phyloP scores from a whole-genome alignment of 2,113 vertebrate species.

The Gnathonemus longibarbis region DNA sequence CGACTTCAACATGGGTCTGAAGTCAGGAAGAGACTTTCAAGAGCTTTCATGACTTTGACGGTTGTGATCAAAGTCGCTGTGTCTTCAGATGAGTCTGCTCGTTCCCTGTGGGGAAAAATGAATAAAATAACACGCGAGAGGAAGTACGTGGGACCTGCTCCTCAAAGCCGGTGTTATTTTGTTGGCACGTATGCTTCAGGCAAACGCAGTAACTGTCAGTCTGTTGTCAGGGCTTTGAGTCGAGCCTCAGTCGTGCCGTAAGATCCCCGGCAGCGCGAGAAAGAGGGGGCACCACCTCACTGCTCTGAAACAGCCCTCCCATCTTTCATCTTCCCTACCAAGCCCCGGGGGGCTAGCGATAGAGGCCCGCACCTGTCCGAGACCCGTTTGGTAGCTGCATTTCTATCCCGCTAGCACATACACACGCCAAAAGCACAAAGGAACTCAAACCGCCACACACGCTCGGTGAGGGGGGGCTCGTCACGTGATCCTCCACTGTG shows the following conservation, averaged over 20 bases:
- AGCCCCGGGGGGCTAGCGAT: neutral
- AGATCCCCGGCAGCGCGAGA: conserved; percentile 34
- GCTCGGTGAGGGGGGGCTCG: neutral
- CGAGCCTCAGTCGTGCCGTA: conserved; percentile 28
- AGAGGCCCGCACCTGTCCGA: neutral
- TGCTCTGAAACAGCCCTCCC: neutral
- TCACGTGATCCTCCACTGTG: neutral
- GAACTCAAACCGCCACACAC: neutral
- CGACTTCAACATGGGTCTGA: neutral
- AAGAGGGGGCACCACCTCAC: neutral
- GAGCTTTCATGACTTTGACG: conserved; percentile 9
- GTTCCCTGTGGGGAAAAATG: neutral
- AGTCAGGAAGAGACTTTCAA: neutral
- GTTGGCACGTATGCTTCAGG: conserved; percentile 38
- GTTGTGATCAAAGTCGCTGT: conserved; percentile 7
- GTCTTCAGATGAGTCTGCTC: neutral
- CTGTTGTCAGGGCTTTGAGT: conserved; percentile 19
- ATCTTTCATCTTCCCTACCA: neutral
- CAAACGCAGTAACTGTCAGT: conserved; percentile 34
- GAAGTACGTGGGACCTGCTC: conserved; percentile 29
- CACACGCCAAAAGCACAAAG: conserved; percentile 2
- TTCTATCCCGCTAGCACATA: conserved; percentile 17
- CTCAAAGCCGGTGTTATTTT: conserved; percentile 34
- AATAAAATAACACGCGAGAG: conserved; percentile 19
- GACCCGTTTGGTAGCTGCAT: neutral